Evolutionary conservation across 1,140 invertebrate species (phyloP).

Genomic region (Zeugodacus cucurbitae): DNA sequence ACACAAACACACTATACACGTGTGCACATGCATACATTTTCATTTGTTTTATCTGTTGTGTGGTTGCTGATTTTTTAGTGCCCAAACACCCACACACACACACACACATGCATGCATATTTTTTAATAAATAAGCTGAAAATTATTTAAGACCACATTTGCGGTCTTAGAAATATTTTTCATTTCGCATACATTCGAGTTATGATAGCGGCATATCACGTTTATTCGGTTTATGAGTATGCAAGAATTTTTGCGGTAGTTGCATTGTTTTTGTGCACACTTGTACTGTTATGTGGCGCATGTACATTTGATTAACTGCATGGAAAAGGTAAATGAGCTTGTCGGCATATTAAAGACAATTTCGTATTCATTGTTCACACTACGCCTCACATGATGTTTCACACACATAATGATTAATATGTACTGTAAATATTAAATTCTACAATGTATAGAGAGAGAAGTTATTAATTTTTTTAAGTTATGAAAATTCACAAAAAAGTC

Average conservation of each 20-base stretch:
- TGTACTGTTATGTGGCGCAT: neutral
- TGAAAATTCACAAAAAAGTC: no score
- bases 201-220: neutral
- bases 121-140: conserved; percentile 25
- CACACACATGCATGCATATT: neutral
- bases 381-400: neutral
- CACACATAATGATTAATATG: neutral
- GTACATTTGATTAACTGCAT: conserved; percentile 6
- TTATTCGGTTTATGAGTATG: neutral
- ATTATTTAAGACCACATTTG: conserved; percentile 28
- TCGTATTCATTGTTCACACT: neutral
- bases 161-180: neutral
- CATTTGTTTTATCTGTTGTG: neutral
- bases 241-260: neutral
- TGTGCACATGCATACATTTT: neutral
- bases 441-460: neutral
- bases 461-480: no score
- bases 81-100: neutral
- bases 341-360: neutral
- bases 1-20: neutral
- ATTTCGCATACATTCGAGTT: neutral
- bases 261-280: neutral
- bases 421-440: neutral
- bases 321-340: conserved; percentile 16
- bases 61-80: conserved; percentile 23